Percentiles rank a stretch among this genome's conserved stretches.
Evolutionary conservation across 2,888 invertebrate species (phyloP).

Genomic region (Drosophila mimetica): DNA sequence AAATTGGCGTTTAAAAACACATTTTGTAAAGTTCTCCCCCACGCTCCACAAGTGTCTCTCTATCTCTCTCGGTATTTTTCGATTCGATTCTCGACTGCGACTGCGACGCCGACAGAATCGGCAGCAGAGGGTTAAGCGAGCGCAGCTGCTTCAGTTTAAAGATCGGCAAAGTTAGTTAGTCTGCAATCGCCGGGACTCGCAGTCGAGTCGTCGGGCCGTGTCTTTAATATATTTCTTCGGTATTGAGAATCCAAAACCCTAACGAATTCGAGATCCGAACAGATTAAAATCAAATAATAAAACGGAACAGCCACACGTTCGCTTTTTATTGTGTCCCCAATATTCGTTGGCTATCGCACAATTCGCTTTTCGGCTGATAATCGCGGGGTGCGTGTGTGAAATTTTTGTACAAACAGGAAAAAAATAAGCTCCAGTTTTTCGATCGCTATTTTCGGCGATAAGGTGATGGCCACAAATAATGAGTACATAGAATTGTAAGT

Average conservation of each 20-base stretch:
- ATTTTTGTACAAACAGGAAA: slow-evolving; percentile 13
- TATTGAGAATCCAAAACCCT: background rate
- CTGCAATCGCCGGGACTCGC: slow-evolving; percentile 74
- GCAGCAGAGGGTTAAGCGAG: slow-evolving; percentile 69
- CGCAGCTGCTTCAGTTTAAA: slow-evolving; percentile 67
- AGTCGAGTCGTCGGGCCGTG: slow-evolving; percentile 59
- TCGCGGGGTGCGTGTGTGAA: slow-evolving; percentile 37
- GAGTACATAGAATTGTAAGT: slow-evolving; percentile 74
- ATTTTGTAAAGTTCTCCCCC: slow-evolving; percentile 36
- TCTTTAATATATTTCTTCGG: background rate
- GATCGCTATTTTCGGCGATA: slow-evolving; percentile 35
- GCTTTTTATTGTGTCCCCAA: slow-evolving; percentile 27
- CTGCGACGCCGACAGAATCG: slow-evolving; percentile 38
- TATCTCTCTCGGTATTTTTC: slow-evolving; percentile 7
- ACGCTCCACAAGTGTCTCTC: background rate
- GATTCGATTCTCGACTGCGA: slow-evolving; percentile 20
- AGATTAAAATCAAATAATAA: slow-evolving; percentile 34
- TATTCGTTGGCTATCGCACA: slow-evolving; percentile 29
- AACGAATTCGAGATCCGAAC: slow-evolving; percentile 1
- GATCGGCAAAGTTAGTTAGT: slow-evolving; percentile 77
- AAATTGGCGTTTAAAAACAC: slow-evolving; percentile 53
- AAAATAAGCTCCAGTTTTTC: slow-evolving; percentile 22
- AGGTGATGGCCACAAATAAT: slow-evolving; percentile 65
- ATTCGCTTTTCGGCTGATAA: slow-evolving; percentile 33
- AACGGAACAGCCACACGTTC: slow-evolving; percentile 30